phyloP scores from a whole-genome alignment of 2,797 vertebrate genomes.

The Chromis chromis region DNA sequence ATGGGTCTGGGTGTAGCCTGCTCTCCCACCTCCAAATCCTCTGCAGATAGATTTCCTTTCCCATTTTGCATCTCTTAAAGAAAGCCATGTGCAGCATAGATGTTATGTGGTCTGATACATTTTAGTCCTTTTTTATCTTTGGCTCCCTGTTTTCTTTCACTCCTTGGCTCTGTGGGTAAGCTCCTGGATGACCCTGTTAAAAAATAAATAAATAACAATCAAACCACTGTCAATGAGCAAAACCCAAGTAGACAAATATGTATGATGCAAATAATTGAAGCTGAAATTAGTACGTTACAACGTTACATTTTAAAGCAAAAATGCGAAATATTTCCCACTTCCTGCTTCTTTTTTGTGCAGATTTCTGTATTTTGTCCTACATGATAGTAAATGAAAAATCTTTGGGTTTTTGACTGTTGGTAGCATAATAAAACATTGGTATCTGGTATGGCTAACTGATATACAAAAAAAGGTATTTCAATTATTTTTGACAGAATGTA shows the following conservation, averaged over 20 bases:
- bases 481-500: too few species aligned
- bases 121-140: slow-evolving; percentile 26
- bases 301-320: too few species aligned
- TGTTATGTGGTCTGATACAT: slow-evolving; percentile 53
- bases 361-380: too few species aligned
- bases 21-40: slow-evolving; percentile 76
- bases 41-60: slow-evolving; percentile 64
- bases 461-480: too few species aligned
- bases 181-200: slow-evolving; percentile 36
- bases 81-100: slow-evolving; percentile 49
- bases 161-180: slow-evolving; percentile 13
- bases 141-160: slow-evolving; percentile 29
- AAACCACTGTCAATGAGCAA: slow-evolving; percentile 4
- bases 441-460: too few species aligned
- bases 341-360: too few species aligned
- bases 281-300: background rate
- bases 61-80: slow-evolving; percentile 67
- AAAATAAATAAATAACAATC: slow-evolving; percentile 1
- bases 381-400: too few species aligned
- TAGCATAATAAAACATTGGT: background rate
- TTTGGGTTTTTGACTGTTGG: too few species aligned
- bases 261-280: background rate
- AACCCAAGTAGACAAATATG: background rate
- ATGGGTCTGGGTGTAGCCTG: slow-evolving; percentile 57
- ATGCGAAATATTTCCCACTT: too few species aligned